Percentiles rank a stretch among this genome's conserved stretches.
Evolutionary conservation across 2,113 vertebrate species (phyloP).

Genomic region (Paramormyrops kingsleyae): DNA sequence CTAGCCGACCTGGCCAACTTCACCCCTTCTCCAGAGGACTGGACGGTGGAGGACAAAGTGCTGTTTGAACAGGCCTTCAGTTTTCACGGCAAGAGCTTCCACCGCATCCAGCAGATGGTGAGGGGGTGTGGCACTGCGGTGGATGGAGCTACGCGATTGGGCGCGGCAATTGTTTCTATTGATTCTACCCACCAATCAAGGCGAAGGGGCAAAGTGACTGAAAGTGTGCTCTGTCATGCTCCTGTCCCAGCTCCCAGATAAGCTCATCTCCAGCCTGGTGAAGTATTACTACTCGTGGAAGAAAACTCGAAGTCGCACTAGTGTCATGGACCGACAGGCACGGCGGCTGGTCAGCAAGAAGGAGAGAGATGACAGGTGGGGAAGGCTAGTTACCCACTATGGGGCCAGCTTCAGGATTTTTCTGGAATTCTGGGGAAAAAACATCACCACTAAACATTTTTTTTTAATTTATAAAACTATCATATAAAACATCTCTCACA

Average conservation of each 20-base stretch:
- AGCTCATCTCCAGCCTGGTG: slow-evolving; percentile 80
- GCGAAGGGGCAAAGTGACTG: not conserved
- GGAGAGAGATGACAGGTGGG: slow-evolving; percentile 78
- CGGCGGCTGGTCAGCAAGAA: slow-evolving; percentile 73
- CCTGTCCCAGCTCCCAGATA: slow-evolving; percentile 73
- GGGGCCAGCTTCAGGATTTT: not conserved
- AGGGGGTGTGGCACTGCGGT: not conserved
- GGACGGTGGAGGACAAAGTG: slow-evolving; percentile 72
- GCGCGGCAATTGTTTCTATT: not conserved
- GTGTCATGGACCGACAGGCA: slow-evolving; percentile 86
- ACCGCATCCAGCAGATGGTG: slow-evolving; percentile 75
- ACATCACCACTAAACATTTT: not conserved
- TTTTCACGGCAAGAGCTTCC: slow-evolving; percentile 72
- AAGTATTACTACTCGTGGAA: slow-evolving; percentile 93
- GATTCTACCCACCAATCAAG: not conserved
- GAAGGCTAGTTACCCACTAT: not conserved
- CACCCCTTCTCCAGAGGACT: slow-evolving; percentile 70
- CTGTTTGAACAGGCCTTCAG: slow-evolving; percentile 73
- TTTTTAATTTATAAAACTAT: not conserved
- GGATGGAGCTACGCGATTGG: not conserved
- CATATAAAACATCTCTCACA: not conserved
- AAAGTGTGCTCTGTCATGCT: not conserved
- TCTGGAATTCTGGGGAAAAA: not conserved
- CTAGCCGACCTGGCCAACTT: slow-evolving; percentile 71
- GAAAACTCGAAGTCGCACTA: slow-evolving; percentile 81